Evolutionary conservation across 2,113 vertebrate species (phyloP).

Genomic region (Xiphorhynchus elegans): DNA sequence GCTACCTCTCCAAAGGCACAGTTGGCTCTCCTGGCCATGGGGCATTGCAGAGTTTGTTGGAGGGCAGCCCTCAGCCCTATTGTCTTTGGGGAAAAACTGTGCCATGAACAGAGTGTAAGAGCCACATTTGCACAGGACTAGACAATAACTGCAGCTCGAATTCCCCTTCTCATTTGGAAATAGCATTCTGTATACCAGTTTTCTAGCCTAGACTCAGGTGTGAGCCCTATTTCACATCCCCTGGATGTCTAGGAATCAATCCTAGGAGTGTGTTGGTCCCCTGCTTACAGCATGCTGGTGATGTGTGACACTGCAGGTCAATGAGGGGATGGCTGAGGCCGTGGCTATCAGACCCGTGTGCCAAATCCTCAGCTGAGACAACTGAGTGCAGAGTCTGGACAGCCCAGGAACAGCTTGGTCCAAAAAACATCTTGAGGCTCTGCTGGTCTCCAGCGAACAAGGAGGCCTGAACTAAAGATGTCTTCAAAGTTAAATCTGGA

Average conservation of each 20-base stretch:
- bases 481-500: not conserved
- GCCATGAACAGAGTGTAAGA: not conserved
- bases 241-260: not conserved
- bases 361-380: not conserved
- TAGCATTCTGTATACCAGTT: not conserved
- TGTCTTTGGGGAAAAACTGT: not conserved
- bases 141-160: not conserved
- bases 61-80: not conserved
- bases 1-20: not conserved
- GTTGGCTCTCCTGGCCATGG: not conserved
- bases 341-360: not conserved
- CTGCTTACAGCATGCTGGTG: not conserved
- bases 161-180: not conserved
- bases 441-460: not conserved
- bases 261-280: not conserved
- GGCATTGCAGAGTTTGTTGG: not conserved
- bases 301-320: not conserved
- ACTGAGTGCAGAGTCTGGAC: not conserved
- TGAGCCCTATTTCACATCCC: not conserved
- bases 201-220: not conserved
- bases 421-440: not conserved
- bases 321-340: not conserved
- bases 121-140: not conserved
- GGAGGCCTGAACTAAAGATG: not conserved
- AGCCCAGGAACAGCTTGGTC: not conserved